phyloP scores from a whole-genome alignment of 2,888 invertebrate species.

The Neria commutata region DNA sequence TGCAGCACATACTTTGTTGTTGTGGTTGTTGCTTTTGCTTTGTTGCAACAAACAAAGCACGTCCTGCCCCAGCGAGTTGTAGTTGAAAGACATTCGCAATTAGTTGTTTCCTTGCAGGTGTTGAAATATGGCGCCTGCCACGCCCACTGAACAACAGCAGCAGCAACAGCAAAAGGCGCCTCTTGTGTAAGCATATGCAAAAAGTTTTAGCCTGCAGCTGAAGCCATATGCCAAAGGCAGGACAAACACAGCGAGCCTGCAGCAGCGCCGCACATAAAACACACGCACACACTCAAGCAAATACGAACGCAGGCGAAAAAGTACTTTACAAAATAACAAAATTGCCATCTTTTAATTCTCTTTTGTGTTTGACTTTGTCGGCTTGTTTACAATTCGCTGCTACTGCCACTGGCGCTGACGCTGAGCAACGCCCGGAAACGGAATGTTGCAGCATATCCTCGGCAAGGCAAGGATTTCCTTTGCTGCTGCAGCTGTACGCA shows the following conservation, averaged over 20 bases:
- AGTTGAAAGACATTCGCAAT: conserved; percentile 9
- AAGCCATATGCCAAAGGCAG: too few relatives aligned
- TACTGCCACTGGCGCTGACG: background rate
- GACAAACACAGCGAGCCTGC: too few relatives aligned
- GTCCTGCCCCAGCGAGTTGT: background rate
- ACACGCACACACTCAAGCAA: background rate
- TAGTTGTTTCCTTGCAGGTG: conserved; percentile 6
- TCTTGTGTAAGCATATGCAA: background rate
- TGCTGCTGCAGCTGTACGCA: background rate
- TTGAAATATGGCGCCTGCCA: conserved; percentile 4
- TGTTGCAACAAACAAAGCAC: background rate
- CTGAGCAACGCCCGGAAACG: background rate
- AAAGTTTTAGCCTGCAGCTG: background rate
- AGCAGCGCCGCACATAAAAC: too few relatives aligned
- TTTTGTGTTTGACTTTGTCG: too few relatives aligned
- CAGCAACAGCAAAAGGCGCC: background rate
- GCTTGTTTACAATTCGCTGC: too few relatives aligned
- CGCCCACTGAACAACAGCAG: background rate
- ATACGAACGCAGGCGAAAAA: background rate
- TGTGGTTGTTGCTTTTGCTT: too few relatives aligned
- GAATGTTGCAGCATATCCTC: background rate
- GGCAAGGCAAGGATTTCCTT: conserved; percentile 2
- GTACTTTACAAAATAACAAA: background rate
- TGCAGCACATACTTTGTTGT: too few relatives aligned
- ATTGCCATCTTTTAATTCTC: background rate